A percentile compares a stretch with the other conserved stretches of the same genome.
Evolutionary conservation across 2,113 vertebrate species (phyloP).

Genomic region (Agelaius phoeniceus): DNA sequence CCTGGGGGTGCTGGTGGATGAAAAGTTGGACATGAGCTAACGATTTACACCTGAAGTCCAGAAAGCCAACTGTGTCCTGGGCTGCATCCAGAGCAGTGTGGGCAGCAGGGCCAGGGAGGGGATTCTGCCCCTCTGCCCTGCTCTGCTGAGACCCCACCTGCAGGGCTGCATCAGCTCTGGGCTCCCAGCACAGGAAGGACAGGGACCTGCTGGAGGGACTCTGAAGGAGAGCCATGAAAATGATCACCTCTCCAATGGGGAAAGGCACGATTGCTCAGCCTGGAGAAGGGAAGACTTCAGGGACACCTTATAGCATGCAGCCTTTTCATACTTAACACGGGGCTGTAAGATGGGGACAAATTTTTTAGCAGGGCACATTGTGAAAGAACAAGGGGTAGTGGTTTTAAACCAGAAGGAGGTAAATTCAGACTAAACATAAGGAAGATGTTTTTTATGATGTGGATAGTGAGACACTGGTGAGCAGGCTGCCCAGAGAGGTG

Average conservation of each 20-base stretch:
- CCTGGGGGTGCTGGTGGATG: neutral
- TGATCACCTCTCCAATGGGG: neutral
- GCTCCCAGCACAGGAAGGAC: neutral
- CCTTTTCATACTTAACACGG: neutral
- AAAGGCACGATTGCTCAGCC: neutral
- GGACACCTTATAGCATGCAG: accelerated
- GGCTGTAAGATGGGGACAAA: neutral
- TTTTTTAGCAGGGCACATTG: neutral
- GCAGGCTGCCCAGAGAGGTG: neutral
- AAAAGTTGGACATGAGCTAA: neutral
- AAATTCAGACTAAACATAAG: neutral
- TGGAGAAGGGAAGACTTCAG: neutral
- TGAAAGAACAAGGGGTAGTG: neutral
- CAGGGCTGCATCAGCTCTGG: neutral
- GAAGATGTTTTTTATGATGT: neutral
- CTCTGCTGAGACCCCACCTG: neutral
- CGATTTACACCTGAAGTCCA: accelerated
- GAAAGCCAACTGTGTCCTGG: accelerated
- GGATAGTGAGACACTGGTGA: neutral
- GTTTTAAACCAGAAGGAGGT: neutral
- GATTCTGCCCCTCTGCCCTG: neutral
- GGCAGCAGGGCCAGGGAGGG: neutral
- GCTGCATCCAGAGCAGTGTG: accelerated
- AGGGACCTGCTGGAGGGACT: accelerated
- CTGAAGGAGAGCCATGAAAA: neutral